phyloP scores from a whole-genome alignment of 2,797 vertebrate genomes.

The Takifugu ocellatus region DNA sequence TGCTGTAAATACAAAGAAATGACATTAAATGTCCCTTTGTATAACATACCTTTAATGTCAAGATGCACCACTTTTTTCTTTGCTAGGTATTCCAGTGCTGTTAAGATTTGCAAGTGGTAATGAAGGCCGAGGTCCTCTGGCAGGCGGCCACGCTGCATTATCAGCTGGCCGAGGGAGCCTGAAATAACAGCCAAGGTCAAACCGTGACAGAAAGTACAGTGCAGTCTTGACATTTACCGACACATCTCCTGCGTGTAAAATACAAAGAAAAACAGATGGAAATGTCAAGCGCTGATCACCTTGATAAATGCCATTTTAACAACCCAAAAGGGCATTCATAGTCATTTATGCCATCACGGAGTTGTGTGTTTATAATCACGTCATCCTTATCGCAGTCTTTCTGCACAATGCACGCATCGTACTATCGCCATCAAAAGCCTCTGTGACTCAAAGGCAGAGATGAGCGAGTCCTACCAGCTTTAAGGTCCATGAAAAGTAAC shows the following conservation, averaged over 20 bases:
- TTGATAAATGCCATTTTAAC: slow-evolving; percentile 3
- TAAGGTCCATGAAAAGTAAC: slow-evolving; percentile 90
- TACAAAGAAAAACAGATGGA: background rate
- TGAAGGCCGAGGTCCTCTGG: slow-evolving; percentile 90
- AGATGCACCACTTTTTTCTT: slow-evolving; percentile 85
- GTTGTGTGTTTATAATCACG: background rate
- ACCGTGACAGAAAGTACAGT: background rate
- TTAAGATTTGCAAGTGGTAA: slow-evolving; percentile 84
- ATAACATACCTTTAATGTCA: slow-evolving; percentile 90
- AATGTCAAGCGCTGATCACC: slow-evolving; percentile 8
- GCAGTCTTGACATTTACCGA: slow-evolving; percentile 2
- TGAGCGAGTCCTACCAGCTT: slow-evolving; percentile 78
- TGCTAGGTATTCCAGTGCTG: slow-evolving; percentile 85
- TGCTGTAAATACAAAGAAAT: background rate
- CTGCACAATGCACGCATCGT: slow-evolving; percentile 9
- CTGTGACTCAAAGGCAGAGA: background rate
- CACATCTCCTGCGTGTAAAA: too few species aligned
- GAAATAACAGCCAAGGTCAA: slow-evolving; percentile 28
- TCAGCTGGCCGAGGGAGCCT: slow-evolving; percentile 89
- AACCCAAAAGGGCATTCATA: slow-evolving; percentile 20
- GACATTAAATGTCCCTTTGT: background rate
- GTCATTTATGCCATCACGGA: slow-evolving; percentile 31
- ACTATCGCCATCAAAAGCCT: slow-evolving; percentile 3
- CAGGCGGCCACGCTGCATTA: slow-evolving; percentile 84
- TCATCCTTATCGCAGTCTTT: slow-evolving; percentile 7